Evolutionary conservation across 2,888 invertebrate species (phyloP).

Genomic region (Gryllus longicercus): DNA sequence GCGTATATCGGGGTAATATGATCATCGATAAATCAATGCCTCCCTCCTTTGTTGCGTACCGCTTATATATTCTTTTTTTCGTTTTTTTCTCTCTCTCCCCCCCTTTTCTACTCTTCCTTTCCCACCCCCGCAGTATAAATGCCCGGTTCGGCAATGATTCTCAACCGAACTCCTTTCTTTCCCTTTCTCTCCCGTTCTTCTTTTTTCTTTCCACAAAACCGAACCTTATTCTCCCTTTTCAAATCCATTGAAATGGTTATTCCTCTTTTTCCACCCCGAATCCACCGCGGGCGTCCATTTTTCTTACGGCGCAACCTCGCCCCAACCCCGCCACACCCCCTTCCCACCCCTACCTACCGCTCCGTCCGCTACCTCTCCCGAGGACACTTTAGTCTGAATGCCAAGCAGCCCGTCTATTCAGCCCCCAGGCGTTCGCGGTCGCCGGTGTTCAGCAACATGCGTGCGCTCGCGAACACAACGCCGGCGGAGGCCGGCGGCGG

Average conservation of each 20-base stretch:
- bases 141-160: neutral
- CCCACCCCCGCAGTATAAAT: neutral
- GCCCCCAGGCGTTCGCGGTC: no score
- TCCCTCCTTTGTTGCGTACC: neutral
- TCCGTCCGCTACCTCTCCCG: neutral
- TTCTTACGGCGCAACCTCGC: neutral
- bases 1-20: constrained; percentile 8
- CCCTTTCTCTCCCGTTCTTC: neutral
- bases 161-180: neutral
- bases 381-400: neutral
- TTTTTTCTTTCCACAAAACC: constrained; percentile 1
- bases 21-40: constrained; percentile 17
- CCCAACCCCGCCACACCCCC: no score
- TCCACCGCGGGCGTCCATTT: neutral
- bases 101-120: neutral
- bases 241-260: constrained; percentile 17
- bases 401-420: no score
- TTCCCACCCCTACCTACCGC: no score
- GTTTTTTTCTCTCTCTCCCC: neutral
- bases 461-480: no score
- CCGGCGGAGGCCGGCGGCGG: no score
- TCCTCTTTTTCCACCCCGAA: constrained; percentile 8
- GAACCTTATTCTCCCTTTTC: neutral
- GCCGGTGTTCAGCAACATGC: no score
- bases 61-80: neutral